Evolutionary conservation across 2,888 invertebrate species (phyloP), one percentile per base, ranked within the genome.

Genomic region (Leptarthrus brevirostris): DNA sequence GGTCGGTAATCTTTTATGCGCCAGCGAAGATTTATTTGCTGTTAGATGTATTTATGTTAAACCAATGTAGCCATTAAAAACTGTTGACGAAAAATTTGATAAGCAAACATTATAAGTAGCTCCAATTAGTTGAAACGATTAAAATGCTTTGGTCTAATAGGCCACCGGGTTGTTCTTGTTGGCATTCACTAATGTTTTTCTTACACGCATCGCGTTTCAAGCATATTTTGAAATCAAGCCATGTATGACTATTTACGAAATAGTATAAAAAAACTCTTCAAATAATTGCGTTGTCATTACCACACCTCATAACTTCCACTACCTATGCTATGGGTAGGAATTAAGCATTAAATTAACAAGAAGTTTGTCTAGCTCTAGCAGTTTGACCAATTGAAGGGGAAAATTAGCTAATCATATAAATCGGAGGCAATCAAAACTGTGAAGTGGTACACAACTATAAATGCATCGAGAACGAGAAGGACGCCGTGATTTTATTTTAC

Each of bases 121-220:
- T 24, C 64, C 47, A 64, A 64, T 64, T 64, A 64, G 64, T 44
- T 44, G n/a, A 44, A 64, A 22, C 24, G 64, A 64, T 64, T 64
- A 47, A 64, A 47, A 44, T n/a, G 61, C 36, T 30, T 56, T 56
- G 14, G 34, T n/a, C n/a, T n/a, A n/a, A n/a, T n/a, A n/a, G n/a
- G n/a, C n/a, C n/a, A n/a, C n/a, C n/a, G n/a, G n/a, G n/a, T n/a
- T n/a, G n/a, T n/a, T n/a, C n/a, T n/a, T n/a, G n/a, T n/a, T n/a
- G n/a, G n/a, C n/a, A n/a, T n/a, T n/a, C n/a, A n/a, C n/a, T n/a
- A n/a, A n/a, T n/a, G n/a, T n/a, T n/a, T n/a, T n/a, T n/a, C n/a
- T n/a, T n/a, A n/a, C n/a, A n/a, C n/a, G n/a, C n/a, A n/a, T n/a
- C n/a, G n/a, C n/a, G n/a, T n/a, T n/a, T n/a, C n/a, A n/a, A n/a